Percentiles rank a stretch among this genome's conserved stretches.
Evolutionary conservation across 2,797 vertebrate species (phyloP).

Genomic region (Pangasius larnaudii): DNA sequence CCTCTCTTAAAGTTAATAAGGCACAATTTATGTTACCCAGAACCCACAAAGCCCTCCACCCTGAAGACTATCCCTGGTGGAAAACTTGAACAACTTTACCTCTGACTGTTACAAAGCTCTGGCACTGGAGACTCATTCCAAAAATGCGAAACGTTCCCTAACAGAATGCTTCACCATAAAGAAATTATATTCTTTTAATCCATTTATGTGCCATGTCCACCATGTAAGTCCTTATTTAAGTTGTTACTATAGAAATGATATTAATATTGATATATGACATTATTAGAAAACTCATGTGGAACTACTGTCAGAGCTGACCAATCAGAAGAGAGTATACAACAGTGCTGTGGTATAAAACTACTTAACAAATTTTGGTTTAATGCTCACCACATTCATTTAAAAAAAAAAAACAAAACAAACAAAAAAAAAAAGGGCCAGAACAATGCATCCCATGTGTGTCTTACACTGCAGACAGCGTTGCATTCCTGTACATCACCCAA

Average conservation of each 20-base stretch:
- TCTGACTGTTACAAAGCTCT: background rate
- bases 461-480: constrained; percentile 83
- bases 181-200: background rate
- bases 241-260: background rate
- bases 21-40: background rate
- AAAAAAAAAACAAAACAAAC: background rate
- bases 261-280: background rate
- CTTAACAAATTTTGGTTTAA: background rate
- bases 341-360: background rate
- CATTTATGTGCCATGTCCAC: background rate
- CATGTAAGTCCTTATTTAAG: background rate
- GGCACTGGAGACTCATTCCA: background rate
- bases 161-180: background rate
- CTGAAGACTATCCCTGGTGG: background rate
- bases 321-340: background rate
- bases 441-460: background rate
- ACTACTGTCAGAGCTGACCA: background rate
- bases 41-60: background rate
- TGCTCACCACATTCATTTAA: background rate
- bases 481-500: constrained; percentile 77
- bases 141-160: background rate
- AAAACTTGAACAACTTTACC: background rate
- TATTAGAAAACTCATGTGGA: background rate
- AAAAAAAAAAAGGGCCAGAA: background rate
- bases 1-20: too few species aligned